phyloP scores from a whole-genome alignment of 2,113 vertebrate genomes.

The Scomber scombrus region DNA sequence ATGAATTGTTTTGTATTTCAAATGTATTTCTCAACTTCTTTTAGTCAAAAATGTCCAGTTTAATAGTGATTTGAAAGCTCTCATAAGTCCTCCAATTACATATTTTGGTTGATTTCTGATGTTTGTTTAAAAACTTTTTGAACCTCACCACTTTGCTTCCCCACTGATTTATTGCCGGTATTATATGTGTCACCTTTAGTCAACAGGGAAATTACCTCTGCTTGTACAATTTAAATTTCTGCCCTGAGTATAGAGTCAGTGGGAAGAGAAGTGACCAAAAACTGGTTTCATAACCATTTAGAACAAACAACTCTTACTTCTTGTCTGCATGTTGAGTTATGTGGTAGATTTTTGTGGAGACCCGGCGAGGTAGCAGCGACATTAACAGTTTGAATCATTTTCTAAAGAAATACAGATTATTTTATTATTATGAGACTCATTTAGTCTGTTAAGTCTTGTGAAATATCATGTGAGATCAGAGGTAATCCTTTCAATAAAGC shows the following conservation, averaged over 20 bases:
- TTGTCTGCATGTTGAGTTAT: background rate
- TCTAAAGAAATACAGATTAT: background rate
- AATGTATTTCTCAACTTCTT: background rate
- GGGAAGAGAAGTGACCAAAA: constrained; percentile 31
- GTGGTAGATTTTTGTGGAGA: background rate
- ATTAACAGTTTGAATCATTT: background rate
- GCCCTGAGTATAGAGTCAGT: constrained; percentile 18
- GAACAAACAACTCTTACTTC: constrained; percentile 36
- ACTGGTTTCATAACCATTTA: constrained; percentile 52
- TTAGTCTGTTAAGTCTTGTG: background rate
- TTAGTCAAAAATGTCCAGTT: too few relatives aligned
- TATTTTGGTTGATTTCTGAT: background rate
- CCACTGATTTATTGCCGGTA: constrained; percentile 6
- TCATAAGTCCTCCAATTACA: background rate
- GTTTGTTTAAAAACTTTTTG: background rate
- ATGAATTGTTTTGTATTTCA: too few relatives aligned
- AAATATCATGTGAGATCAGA: constrained; percentile 8
- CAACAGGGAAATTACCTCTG: constrained; percentile 62
- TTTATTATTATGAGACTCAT: background rate
- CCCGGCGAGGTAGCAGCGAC: background rate
- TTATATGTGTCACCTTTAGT: constrained; percentile 37
- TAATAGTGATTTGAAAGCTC: too few relatives aligned
- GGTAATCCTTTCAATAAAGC: background rate
- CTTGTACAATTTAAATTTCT: constrained; percentile 56
- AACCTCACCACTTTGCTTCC: background rate